These are phyloP conservation scores for Gastrophysa polygoni DNA, from an alignment of 2,888 invertebrate genomes.

Conservation along the genomic window DNA sequence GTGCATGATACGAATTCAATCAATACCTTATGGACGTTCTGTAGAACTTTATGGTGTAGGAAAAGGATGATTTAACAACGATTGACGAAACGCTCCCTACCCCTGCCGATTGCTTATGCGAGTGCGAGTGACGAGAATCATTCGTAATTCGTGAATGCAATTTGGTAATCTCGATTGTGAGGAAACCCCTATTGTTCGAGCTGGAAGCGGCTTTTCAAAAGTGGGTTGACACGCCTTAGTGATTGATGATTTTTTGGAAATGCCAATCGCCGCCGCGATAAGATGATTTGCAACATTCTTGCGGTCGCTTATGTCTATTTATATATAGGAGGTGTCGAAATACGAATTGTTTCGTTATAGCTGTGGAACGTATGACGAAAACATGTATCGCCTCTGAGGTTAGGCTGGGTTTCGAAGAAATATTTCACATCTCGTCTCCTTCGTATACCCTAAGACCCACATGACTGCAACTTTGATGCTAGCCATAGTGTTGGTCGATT, in stretches of 20 bases:
- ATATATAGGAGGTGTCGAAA: constrained; percentile 12
- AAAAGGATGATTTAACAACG: constrained; percentile 13
- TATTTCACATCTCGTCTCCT: too few relatives aligned
- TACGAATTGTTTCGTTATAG: neutral
- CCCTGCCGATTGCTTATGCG: neutral
- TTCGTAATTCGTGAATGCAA: constrained; percentile 2
- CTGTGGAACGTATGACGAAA: too few relatives aligned
- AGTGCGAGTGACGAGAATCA: neutral
- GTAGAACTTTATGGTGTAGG: neutral
- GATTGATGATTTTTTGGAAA: constrained; percentile 18
- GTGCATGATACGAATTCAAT: too few relatives aligned
- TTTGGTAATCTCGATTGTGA: constrained; percentile 1
- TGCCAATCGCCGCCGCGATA: constrained; percentile 19
- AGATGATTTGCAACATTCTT: constrained; percentile 14
- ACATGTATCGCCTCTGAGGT: too few relatives aligned
- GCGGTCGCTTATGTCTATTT: constrained; percentile 12
- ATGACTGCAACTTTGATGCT: too few relatives aligned
- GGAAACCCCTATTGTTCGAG: constrained; percentile 10
- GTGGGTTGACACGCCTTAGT: constrained; percentile 24
- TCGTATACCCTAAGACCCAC: too few relatives aligned
- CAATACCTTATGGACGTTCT: too few relatives aligned
- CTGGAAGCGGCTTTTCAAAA: constrained; percentile 2
- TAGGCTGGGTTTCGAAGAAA: too few relatives aligned
- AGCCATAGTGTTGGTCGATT: too few relatives aligned
- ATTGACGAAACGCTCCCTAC: constrained; percentile 6